Percentiles rank a stretch among this genome's conserved stretches.
Conservation (phyloP, 2,888 invertebrate genomes). For the Brenthis ino region DNA sequence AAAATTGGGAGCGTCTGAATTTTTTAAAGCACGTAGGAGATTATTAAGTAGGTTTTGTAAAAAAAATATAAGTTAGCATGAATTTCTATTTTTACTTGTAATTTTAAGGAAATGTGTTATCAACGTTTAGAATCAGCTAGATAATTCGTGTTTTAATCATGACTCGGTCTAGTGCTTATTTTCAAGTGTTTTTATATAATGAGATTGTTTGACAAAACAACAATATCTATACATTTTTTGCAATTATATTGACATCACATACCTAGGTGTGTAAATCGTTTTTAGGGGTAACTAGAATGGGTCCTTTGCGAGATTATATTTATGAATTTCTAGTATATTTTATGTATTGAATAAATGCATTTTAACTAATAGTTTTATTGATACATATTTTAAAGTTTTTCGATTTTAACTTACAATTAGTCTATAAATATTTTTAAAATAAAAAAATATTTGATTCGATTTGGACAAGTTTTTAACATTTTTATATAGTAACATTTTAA, state of each 20-base stretch:
- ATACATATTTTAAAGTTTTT: too few species aligned
- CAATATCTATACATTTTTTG: constrained; percentile 19
- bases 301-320: constrained; percentile 8
- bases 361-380: too few species aligned
- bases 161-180: constrained; percentile 19
- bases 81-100: constrained; percentile 62
- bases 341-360: background rate
- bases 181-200: constrained; percentile 17
- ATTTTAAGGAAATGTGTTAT: constrained; percentile 50
- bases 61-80: constrained; percentile 69
- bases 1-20: constrained; percentile 43
- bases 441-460: too few species aligned
- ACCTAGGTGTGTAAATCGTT: constrained; percentile 7
- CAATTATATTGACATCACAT: constrained; percentile 31
- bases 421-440: too few species aligned
- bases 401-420: too few species aligned
- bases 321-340: background rate
- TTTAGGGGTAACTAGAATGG: constrained; percentile 9
- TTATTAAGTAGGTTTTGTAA: constrained; percentile 52
- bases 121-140: constrained; percentile 64
- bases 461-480: too few species aligned
- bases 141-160: constrained; percentile 47
- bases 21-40: constrained; percentile 51
- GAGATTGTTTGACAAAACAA: constrained; percentile 13
- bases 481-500: too few species aligned